These are phyloP conservation scores for Hemiscyllium ocellatum DNA, from an alignment of 2,113 vertebrate species.

Conservation along the genomic window DNA sequence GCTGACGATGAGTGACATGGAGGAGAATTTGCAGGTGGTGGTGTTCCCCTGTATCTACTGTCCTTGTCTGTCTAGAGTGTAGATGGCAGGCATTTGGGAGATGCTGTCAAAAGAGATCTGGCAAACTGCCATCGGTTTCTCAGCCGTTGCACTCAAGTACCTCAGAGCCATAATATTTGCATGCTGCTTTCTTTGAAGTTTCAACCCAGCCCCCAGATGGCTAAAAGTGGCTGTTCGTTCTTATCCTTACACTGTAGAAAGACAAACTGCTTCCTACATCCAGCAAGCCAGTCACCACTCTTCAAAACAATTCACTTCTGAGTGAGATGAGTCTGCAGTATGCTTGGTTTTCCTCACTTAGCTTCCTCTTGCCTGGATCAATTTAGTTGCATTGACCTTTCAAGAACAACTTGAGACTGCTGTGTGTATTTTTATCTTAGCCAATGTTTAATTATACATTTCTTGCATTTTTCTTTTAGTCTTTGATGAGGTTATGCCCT, in stretches of 20 bases:
- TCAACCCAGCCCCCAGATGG: neutral
- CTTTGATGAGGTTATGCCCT: neutral
- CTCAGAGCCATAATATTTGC: neutral
- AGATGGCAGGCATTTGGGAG: neutral
- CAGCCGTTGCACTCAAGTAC: neutral
- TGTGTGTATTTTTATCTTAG: neutral
- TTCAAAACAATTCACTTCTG: neutral
- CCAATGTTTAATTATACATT: constrained; percentile 2
- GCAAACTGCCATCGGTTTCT: neutral
- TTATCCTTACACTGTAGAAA: neutral
- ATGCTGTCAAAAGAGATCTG: neutral
- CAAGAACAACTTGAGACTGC: neutral
- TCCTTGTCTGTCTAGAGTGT: neutral
- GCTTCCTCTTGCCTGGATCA: neutral
- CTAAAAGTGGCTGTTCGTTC: neutral
- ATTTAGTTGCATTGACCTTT: constrained; percentile 15
- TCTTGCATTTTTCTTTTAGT: neutral
- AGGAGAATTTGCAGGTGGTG: neutral
- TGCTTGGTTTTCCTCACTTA: neutral
- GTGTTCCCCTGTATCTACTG: neutral
- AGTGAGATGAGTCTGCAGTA: neutral
- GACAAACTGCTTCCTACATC: neutral
- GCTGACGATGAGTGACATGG: neutral
- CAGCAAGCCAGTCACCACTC: neutral
- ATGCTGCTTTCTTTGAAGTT: neutral